phyloP scores from a whole-genome alignment of 2,888 invertebrate genomes.

The Drosophila kuntzei region DNA sequence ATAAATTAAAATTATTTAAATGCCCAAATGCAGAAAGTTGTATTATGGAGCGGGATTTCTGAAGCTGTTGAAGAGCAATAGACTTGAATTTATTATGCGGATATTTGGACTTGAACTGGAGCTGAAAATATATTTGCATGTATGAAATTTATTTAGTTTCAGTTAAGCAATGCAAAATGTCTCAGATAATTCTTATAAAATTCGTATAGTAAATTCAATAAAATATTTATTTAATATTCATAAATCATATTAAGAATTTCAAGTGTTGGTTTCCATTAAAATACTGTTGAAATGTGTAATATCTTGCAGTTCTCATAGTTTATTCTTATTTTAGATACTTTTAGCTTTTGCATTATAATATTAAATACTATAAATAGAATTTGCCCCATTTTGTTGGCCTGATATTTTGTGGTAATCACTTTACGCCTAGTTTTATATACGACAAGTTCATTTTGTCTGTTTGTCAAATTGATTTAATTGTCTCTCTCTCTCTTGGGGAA shows the following conservation, averaged over 20 bases:
- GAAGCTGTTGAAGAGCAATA: too few relatives aligned
- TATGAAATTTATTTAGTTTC: neutral
- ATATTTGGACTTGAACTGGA: conserved; percentile 13
- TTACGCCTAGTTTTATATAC: conserved; percentile 1
- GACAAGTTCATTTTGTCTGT: conserved; percentile 22
- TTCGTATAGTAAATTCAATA: neutral
- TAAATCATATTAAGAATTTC: neutral
- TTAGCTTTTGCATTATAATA: conserved; percentile 6
- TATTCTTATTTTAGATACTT: conserved; percentile 4
- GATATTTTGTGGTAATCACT: conserved; percentile 8
- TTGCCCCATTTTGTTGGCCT: conserved; percentile 22
- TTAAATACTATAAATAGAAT: conserved; percentile 26
- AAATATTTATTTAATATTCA: neutral
- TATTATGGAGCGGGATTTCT: neutral
- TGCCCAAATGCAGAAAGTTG: conserved; percentile 4
- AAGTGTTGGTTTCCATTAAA: neutral
- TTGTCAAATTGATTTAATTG: conserved; percentile 22
- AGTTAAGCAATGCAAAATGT: neutral
- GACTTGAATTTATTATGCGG: conserved; percentile 6
- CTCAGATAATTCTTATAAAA: neutral
- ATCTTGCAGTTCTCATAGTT: neutral
- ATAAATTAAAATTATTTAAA: conserved; percentile 13
- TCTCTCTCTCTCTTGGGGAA: conserved; percentile 5
- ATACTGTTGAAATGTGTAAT: neutral
- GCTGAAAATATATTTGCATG: conserved; percentile 38